phyloP scores from a whole-genome alignment of 2,888 invertebrate genomes.

The Macrophya annulata region DNA sequence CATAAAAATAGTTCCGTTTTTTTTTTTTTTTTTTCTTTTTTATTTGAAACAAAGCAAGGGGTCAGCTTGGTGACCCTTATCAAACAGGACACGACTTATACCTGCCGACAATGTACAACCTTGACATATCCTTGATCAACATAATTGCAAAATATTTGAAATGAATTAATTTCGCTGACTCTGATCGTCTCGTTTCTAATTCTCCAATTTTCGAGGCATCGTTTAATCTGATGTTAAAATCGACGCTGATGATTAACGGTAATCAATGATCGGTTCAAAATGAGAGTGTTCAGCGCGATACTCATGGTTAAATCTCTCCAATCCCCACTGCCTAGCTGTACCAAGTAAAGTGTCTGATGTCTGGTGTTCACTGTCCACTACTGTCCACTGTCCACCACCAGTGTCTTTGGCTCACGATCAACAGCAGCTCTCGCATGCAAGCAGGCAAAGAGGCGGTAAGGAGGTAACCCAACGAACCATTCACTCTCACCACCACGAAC shows the following conservation, averaged over 20 bases:
- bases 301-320: conserved; percentile 6
- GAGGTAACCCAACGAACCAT: conserved; percentile 53
- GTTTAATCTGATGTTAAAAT: not conserved
- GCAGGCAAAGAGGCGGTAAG: conserved; percentile 49
- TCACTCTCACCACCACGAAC: conserved; percentile 54
- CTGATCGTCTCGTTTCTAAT: not conserved
- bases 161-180: not conserved
- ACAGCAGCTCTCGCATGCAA: conserved; percentile 39
- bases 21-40: not conserved
- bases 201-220: no score
- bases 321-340: conserved; percentile 21
- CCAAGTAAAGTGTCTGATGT: not conserved
- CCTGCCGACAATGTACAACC: not conserved
- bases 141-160: not conserved
- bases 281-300: not conserved
- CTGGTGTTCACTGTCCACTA: conserved; percentile 29
- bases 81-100: conserved; percentile 28
- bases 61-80: conserved; percentile 35
- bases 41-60: not conserved
- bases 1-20: not conserved
- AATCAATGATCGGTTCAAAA: conserved; percentile 4
- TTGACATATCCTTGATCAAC: conserved; percentile 27
- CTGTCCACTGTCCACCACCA: conserved; percentile 53
- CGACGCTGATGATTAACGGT: not conserved
- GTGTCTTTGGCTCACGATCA: conserved; percentile 32